Evolutionary conservation across 2,888 invertebrate genomes (phyloP).

Genomic region (Heliothis peltigera): DNA sequence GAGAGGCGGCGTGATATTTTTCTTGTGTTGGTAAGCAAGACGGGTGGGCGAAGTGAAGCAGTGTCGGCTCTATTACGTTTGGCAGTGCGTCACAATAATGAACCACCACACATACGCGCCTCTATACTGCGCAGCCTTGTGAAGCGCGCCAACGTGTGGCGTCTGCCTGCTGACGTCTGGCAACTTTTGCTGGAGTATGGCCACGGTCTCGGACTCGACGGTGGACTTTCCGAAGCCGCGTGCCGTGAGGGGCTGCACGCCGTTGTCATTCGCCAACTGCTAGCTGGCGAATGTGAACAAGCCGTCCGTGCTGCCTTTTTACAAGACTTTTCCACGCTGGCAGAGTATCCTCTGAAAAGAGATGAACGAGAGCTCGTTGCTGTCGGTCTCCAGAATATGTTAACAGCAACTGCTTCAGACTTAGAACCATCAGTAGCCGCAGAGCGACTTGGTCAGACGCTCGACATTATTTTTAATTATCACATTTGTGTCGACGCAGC

Average conservation of each 20-base stretch:
- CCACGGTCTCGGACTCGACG: constrained; percentile 77
- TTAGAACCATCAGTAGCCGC: constrained; percentile 48
- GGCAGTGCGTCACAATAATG: constrained; percentile 71
- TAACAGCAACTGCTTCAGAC: constrained; percentile 61
- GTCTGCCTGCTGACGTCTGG: constrained; percentile 73
- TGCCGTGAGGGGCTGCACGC: constrained; percentile 79
- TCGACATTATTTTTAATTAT: constrained; percentile 60
- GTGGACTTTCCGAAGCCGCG: constrained; percentile 64
- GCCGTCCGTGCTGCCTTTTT: constrained; percentile 66
- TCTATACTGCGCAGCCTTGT: constrained; percentile 79
- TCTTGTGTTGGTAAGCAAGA: constrained; percentile 80
- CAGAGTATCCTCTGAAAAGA: constrained; percentile 68
- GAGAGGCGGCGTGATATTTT: constrained; percentile 78
- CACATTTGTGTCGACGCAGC: constrained; percentile 60
- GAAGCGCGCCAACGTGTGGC: constrained; percentile 76
- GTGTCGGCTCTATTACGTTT: constrained; percentile 70
- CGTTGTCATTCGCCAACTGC: constrained; percentile 71
- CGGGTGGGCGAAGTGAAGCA: constrained; percentile 70
- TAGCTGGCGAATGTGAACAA: constrained; percentile 57
- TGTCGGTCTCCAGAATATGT: constrained; percentile 57
- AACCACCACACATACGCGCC: constrained; percentile 76
- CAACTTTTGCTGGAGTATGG: constrained; percentile 69
- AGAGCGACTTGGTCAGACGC: constrained; percentile 58
- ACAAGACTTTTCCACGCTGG: constrained; percentile 68
- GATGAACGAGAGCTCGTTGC: constrained; percentile 66